phyloP scores from a whole-genome alignment of 2,888 invertebrate genomes.

The Galeopsomyia nigrocyanea region DNA sequence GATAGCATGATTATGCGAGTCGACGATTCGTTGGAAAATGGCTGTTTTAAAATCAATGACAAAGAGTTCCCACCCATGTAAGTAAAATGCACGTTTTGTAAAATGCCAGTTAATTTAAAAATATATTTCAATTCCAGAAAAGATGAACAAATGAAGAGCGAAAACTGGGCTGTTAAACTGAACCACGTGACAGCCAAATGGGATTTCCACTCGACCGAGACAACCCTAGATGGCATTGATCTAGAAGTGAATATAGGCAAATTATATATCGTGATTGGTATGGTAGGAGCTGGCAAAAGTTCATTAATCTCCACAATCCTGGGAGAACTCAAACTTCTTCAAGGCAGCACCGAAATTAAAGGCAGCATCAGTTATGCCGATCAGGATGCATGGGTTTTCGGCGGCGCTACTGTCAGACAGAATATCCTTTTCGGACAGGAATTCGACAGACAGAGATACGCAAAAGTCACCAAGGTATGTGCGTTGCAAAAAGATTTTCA shows the following conservation, averaged over 20 bases:
- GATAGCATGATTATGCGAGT: too few relatives aligned
- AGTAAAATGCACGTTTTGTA: too few relatives aligned
- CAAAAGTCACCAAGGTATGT: constrained; percentile 67
- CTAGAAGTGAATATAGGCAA: constrained; percentile 65
- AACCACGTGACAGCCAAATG: constrained; percentile 61
- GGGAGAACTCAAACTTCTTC: constrained; percentile 76
- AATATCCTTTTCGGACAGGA: constrained; percentile 48
- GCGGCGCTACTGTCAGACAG: constrained; percentile 69
- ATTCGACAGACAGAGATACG: constrained; percentile 75
- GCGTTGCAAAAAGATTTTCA: constrained; percentile 70
- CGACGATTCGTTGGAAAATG: too few relatives aligned
- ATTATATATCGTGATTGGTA: too few relatives aligned
- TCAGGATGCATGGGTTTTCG: constrained; percentile 89
- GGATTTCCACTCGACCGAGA: constrained; percentile 70
- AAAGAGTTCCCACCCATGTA: too few relatives aligned
- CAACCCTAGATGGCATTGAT: constrained; percentile 72
- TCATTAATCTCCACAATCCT: constrained; percentile 73
- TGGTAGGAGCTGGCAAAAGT: too few relatives aligned
- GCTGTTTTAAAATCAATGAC: too few relatives aligned
- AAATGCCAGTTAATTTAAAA: too few relatives aligned
- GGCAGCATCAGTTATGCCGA: constrained; percentile 82
- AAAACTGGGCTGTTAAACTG: too few relatives aligned
- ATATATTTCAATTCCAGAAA: too few relatives aligned
- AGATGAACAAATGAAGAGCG: too few relatives aligned
- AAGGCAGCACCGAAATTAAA: constrained; percentile 75